Evolutionary conservation across 2,888 invertebrate genomes (phyloP).

Genomic region (Andricus curvator): DNA sequence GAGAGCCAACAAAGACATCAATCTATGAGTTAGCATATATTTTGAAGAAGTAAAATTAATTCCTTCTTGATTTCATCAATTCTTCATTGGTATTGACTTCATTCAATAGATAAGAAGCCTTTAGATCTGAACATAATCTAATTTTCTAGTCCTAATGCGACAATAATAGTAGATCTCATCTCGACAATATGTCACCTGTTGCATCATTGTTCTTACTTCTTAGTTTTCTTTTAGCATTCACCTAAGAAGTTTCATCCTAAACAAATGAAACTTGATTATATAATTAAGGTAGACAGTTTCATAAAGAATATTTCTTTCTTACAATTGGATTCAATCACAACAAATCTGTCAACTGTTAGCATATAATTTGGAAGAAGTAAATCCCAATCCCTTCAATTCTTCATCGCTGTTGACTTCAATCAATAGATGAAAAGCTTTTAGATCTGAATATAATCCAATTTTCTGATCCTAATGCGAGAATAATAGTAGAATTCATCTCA

Average conservation of each 20-base stretch:
- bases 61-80: not conserved
- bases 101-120: not conserved
- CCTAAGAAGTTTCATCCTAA: not conserved
- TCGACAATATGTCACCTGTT: not conserved
- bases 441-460: conserved; percentile 26
- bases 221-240: not conserved
- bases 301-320: no score
- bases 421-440: not conserved
- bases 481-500: not conserved
- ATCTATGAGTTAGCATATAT: no score
- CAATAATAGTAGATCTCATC: not conserved
- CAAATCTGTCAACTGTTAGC: no score
- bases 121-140: not conserved
- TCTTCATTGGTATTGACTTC: not conserved
- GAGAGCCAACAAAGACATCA: no score
- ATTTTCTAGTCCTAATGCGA: not conserved
- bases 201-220: not conserved
- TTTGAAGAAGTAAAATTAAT: not conserved
- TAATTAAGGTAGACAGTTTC: no score
- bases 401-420: not conserved
- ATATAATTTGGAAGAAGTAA: not conserved
- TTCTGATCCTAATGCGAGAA: not conserved
- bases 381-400: not conserved
- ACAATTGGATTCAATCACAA: no score
- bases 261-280: no score